Conservation (phyloP, 2,888 invertebrate genomes). For the Drosophila colorata region DNA sequence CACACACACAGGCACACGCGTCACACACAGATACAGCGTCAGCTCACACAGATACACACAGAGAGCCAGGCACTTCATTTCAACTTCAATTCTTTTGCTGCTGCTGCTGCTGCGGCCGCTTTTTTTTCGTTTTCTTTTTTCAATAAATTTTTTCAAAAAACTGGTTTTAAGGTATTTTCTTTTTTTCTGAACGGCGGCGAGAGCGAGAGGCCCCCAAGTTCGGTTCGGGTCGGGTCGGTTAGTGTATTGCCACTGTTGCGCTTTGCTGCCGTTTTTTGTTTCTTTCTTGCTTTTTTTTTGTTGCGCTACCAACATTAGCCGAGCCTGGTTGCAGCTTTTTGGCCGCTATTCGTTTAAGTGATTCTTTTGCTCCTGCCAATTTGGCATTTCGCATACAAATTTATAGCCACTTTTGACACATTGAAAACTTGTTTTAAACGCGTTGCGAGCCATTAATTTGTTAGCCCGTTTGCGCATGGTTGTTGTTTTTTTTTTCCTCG, state of each 20-base stretch:
- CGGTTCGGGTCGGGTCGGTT: conserved; percentile 56
- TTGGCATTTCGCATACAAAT: conserved; percentile 55
- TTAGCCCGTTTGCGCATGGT: conserved; percentile 17
- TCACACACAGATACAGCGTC: conserved; percentile 4
- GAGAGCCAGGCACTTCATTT: conserved; percentile 67
- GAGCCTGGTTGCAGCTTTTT: conserved; percentile 44
- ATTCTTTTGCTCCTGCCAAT: conserved; percentile 75
- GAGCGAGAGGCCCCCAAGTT: conserved; percentile 41
- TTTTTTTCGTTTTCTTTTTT: conserved; percentile 64
- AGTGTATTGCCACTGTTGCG: conserved; percentile 66
- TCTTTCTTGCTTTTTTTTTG: conserved; percentile 25
- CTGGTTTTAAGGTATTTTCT: conserved; percentile 83
- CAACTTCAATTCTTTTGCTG: conserved; percentile 68
- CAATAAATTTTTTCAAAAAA: conserved; percentile 75
- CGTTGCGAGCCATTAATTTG: conserved; percentile 62
- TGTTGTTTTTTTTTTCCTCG: conserved; percentile 18
- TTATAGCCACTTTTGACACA: conserved; percentile 77
- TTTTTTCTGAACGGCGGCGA: conserved; percentile 42
- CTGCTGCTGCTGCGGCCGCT: conserved; percentile 33
- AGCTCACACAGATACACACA: conserved; percentile 12
- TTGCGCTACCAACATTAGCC: conserved; percentile 72
- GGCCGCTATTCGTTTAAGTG: conserved; percentile 61
- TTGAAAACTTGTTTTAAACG: conserved; percentile 67
- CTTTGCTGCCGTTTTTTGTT: conserved; percentile 67
- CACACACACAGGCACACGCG: conserved; percentile 16